These are phyloP conservation scores for Phalera bucephala DNA, from an alignment of 2,888 invertebrate species.

Conservation along the genomic window DNA sequence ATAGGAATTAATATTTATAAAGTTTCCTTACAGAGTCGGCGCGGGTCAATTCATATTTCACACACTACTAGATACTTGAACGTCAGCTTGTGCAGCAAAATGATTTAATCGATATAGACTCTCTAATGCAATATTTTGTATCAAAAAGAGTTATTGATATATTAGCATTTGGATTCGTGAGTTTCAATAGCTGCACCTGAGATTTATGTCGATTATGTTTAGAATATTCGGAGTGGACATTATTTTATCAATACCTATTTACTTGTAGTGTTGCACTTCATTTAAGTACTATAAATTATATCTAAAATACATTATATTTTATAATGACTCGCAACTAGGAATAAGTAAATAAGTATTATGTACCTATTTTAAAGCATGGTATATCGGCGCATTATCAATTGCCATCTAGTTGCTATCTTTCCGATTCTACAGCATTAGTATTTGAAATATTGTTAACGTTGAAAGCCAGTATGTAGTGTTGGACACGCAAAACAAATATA, in stretches of 20 bases:
- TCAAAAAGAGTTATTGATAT: slow-evolving; percentile 51
- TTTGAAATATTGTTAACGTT: no score
- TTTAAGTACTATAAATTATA: no score
- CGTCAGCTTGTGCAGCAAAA: slow-evolving; percentile 33
- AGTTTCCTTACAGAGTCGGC: slow-evolving; percentile 19
- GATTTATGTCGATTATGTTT: no score
- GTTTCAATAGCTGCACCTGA: slow-evolving; percentile 21
- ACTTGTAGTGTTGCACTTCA: no score
- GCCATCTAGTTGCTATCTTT: no score
- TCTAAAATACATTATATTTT: background rate
- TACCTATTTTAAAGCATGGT: slow-evolving; percentile 6
- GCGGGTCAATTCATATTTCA: slow-evolving; percentile 23
- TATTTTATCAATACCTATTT: no score
- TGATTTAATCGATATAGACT: slow-evolving; percentile 48
- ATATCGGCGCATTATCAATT: no score
- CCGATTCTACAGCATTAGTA: no score
- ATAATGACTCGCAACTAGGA: no score
- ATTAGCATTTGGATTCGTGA: slow-evolving; percentile 47
- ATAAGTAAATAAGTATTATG: slow-evolving; percentile 1
- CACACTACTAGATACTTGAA: slow-evolving; percentile 8
- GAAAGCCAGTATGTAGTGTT: no score
- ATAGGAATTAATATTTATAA: slow-evolving; percentile 34
- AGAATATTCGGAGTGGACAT: no score
- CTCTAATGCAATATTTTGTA: slow-evolving; percentile 46
- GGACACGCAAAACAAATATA: no score